phyloP scores from a whole-genome alignment of 2,888 invertebrate species.

The Cyclophora punctaria region DNA sequence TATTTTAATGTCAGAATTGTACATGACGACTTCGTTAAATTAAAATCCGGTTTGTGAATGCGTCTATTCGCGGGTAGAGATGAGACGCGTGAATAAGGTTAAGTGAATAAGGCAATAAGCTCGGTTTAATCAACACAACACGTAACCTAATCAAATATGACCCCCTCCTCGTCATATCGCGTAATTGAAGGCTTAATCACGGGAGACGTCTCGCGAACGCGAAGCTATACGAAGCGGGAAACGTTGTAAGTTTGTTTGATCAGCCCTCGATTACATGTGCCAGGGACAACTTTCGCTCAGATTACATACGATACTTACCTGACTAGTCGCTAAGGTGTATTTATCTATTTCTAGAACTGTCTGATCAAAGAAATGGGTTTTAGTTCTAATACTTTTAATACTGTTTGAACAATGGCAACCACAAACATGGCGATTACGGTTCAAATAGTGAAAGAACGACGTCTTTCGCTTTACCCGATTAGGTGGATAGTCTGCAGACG shows the following conservation, averaged over 20 bases:
- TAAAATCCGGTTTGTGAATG: constrained; percentile 41
- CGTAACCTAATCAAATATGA: constrained; percentile 73
- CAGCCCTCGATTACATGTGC: constrained; percentile 47
- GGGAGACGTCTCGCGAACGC: constrained; percentile 53
- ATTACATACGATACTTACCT: constrained; percentile 10
- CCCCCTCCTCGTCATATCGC: constrained; percentile 62
- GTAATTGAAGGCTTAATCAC: constrained; percentile 72
- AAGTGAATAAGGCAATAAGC: constrained; percentile 70
- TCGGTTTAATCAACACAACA: constrained; percentile 72
- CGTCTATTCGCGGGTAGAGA: constrained; percentile 32
- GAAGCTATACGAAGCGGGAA: constrained; percentile 24
- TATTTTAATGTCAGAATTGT: constrained; percentile 48
- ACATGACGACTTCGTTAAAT: constrained; percentile 28
- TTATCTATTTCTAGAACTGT: too few species aligned
- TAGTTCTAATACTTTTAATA: not conserved
- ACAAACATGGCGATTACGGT: constrained; percentile 18
- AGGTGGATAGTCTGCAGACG: constrained; percentile 19
- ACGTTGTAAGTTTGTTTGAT: constrained; percentile 52
- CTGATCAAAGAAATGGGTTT: constrained; percentile 1
- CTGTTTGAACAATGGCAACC: too few species aligned
- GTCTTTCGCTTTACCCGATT: constrained; percentile 43
- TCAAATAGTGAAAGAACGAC: constrained; percentile 33
- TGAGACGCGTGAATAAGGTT: constrained; percentile 42
- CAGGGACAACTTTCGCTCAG: constrained; percentile 41
- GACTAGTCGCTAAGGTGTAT: constrained; percentile 3